These are phyloP conservation scores for Myotis brandtii DNA, from an alignment of 2,113 vertebrate species.

Conservation along the genomic window DNA sequence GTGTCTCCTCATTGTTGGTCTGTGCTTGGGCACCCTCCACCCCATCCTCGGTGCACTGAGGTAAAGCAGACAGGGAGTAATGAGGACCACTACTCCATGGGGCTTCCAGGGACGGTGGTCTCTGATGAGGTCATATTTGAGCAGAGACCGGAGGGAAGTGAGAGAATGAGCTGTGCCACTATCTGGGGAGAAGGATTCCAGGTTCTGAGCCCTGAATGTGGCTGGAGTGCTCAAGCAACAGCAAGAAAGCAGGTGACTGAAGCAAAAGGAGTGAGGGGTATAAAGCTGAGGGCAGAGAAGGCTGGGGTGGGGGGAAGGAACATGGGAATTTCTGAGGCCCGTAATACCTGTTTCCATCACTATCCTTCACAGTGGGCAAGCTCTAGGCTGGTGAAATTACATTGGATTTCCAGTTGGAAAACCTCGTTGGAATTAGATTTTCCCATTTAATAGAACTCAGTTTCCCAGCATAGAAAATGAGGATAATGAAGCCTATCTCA, in stretches of 20 bases:
- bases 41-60: too few species aligned
- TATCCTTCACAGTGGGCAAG: fast-evolving
- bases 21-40: fast-evolving
- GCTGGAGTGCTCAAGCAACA: neutral
- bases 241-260: neutral
- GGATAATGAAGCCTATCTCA: neutral
- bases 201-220: neutral
- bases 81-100: fast-evolving
- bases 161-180: neutral
- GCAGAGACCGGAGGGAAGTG: neutral
- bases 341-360: neutral
- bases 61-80: neutral
- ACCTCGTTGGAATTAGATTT: neutral
- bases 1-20: neutral
- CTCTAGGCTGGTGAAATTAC: neutral
- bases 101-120: neutral
- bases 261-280: neutral
- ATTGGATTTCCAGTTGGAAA: neutral
- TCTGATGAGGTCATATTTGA: neutral
- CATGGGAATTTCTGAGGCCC: fast-evolving
- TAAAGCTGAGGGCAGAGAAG: neutral
- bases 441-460: neutral
- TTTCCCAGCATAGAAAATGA: neutral
- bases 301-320: neutral
- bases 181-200: neutral